Percentiles rank a stretch among this genome's conserved stretches.
Conservation (phyloP, 2,888 invertebrate genomes). For the Pammene aurita region DNA sequence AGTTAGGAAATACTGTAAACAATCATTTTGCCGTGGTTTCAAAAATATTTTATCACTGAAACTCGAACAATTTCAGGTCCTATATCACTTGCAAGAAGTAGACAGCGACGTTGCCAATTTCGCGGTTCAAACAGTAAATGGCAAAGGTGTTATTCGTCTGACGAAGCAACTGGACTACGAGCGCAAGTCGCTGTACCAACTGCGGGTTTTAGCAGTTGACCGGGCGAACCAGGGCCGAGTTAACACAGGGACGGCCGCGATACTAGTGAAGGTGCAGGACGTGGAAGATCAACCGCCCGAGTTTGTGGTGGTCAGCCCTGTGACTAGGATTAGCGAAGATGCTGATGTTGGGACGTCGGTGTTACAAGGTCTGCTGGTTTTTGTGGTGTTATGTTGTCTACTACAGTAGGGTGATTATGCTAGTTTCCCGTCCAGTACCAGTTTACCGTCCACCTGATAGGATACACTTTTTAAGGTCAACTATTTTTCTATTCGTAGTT, state of each 20-base stretch:
- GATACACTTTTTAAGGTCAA: too few species aligned
- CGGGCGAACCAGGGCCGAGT: constrained; percentile 91
- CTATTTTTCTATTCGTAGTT: too few species aligned
- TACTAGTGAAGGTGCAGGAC: constrained; percentile 92
- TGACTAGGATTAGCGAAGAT: constrained; percentile 94
- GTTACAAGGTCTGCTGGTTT: constrained; percentile 85
- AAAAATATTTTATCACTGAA: background rate
- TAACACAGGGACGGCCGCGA: constrained; percentile 95
- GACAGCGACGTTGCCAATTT: constrained; percentile 91
- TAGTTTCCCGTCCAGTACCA: too few species aligned
- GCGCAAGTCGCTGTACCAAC: constrained; percentile 92
- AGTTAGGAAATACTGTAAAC: too few species aligned
- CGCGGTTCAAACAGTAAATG: constrained; percentile 91
- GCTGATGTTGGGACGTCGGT: constrained; percentile 91
- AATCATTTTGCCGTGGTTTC: background rate
- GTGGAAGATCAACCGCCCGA: constrained; percentile 96
- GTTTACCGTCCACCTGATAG: too few species aligned
- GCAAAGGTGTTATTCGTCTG: constrained; percentile 92
- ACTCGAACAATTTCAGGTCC: constrained; percentile 78
- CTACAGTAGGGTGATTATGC: too few species aligned
- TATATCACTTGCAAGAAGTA: constrained; percentile 92
- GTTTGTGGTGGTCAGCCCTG: constrained; percentile 93
- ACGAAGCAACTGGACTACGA: constrained; percentile 92
- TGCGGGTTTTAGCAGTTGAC: constrained; percentile 91
- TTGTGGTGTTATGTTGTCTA: background rate